Base-by-base conservation (phyloP, 2,113 vertebrate species). In the Bubo scandiacus region DNA sequence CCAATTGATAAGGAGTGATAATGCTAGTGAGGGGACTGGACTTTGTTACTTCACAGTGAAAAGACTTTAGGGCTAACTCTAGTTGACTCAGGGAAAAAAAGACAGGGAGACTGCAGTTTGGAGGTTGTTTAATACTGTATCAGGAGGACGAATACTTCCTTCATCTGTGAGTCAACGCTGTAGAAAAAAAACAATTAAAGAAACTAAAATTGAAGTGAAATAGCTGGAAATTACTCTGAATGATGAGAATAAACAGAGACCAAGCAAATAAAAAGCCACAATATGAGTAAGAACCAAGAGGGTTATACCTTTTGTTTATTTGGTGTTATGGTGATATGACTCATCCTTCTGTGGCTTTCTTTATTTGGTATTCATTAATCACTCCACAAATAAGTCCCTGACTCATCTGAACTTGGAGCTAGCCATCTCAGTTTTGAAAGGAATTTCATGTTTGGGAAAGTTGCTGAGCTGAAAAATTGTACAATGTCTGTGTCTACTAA, bases 361-460 rank as follows among this genome's bases (percentile, higher is more conserved):
- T 92, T 77, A 71, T 93, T 55, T 89, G 43, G 9, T 70, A 58
- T 86, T 94, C 83, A 72, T 91, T 94, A 94, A 84, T 89, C 34
- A 36, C 8, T 67, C 15, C 38, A 47, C 65, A 94, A 84, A 91
- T 62, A 79, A 47, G 27, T 79, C 34, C 30, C 30, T 91, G 81
- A 96, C 43, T 96, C 78, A 77, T 85, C 70, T 47, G 27, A 81
- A 27, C 65, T 88, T 71, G 34, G 49, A 90, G 75, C 22, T 79
- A 92, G 93, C 63, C 63, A 77, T 86, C 32, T 70, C 11, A 45
- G 12, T 54, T 88, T 92, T 79, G 26, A 89, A 92, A 66, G 38
- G 75, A 72, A 17, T 92, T 49, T 72, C 9, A 6, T 61, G 15
- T 55, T 72, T 84, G 23, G 11, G 38, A 68, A 94, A 84, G 57